phyloP scores from a whole-genome alignment of 1,140 invertebrate genomes.

The Anastrepha obliqua region DNA sequence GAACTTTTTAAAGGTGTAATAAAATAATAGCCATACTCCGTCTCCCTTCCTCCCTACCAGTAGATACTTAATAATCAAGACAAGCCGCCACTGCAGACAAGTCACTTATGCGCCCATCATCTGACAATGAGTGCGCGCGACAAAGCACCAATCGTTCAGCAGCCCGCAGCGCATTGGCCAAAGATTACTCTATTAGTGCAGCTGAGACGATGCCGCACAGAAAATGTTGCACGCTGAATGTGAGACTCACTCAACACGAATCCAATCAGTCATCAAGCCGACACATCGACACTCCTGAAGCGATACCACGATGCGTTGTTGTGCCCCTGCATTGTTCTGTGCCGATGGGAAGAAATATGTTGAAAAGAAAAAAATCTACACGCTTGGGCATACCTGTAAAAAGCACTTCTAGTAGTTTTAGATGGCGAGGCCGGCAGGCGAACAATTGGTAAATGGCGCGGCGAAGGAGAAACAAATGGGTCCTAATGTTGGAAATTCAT shows the following conservation, averaged over 20 bases:
- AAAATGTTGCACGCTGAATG: background rate
- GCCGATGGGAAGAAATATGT: slow-evolving; percentile 8
- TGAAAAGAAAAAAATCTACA: background rate
- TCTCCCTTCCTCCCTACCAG: background rate
- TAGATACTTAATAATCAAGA: slow-evolving; percentile 29
- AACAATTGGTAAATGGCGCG: slow-evolving; percentile 15
- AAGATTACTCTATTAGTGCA: slow-evolving; percentile 46
- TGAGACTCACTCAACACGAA: slow-evolving; percentile 33
- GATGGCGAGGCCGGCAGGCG: background rate
- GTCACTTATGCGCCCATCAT: slow-evolving; percentile 1
- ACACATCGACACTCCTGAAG: slow-evolving; percentile 43
- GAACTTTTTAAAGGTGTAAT: slow-evolving; percentile 47
- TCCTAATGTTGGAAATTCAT: slow-evolving; percentile 51
- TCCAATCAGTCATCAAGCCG: slow-evolving; percentile 40
- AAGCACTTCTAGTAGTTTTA: background rate
- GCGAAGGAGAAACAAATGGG: background rate
- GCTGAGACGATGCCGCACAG: background rate
- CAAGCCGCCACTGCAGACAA: slow-evolving; percentile 7
- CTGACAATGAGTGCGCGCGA: background rate
- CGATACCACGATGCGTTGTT: background rate
- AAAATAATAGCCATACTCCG: slow-evolving; percentile 7
- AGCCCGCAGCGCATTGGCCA: slow-evolving; percentile 38
- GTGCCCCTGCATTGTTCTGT: background rate
- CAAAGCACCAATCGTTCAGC: slow-evolving; percentile 29
- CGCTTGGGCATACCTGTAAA: background rate